Percentiles rank a stretch among this genome's conserved stretches.
Evolutionary conservation across 1,140 invertebrate species (phyloP).

Genomic region (Dolichoris vasculosae): DNA sequence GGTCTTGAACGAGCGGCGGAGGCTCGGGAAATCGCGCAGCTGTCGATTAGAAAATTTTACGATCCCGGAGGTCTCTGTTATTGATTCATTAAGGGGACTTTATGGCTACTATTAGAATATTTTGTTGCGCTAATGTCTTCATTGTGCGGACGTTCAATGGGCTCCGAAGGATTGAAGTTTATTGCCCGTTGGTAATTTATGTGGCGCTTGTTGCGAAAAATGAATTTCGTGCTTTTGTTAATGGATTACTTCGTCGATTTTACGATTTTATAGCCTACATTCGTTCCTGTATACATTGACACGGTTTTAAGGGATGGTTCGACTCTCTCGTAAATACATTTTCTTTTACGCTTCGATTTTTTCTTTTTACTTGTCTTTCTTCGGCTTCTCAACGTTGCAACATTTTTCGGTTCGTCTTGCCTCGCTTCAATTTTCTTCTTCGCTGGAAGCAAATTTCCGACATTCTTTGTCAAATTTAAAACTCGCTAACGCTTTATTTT

Average conservation of each 20-base stretch:
- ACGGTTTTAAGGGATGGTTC: not conserved
- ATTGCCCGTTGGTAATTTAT: slow-evolving; percentile 36
- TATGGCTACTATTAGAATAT: slow-evolving; percentile 33
- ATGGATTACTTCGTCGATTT: slow-evolving; percentile 1
- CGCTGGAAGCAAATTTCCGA: no score
- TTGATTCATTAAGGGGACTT: slow-evolving; percentile 31
- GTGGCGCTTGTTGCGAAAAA: slow-evolving; percentile 33
- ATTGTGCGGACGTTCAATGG: not conserved
- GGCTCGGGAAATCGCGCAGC: not conserved
- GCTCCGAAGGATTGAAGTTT: slow-evolving; percentile 10
- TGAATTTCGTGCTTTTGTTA: not conserved
- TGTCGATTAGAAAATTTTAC: slow-evolving; percentile 21
- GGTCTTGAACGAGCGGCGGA: not conserved
- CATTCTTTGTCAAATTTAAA: no score
- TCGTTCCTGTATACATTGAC: not conserved
- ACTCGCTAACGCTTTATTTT: no score
- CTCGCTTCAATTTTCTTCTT: no score
- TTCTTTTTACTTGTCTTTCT: not conserved
- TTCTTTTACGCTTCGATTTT: not conserved
- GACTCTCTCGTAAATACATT: not conserved
- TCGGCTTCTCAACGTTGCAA: no score
- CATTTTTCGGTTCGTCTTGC: no score
- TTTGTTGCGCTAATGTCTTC: slow-evolving; percentile 26
- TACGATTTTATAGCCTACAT: not conserved
- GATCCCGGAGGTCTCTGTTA: slow-evolving; percentile 9